These are phyloP conservation scores for Ichneumon xanthorius DNA, from an alignment of 2,888 invertebrate genomes.

Conservation along the genomic window DNA sequence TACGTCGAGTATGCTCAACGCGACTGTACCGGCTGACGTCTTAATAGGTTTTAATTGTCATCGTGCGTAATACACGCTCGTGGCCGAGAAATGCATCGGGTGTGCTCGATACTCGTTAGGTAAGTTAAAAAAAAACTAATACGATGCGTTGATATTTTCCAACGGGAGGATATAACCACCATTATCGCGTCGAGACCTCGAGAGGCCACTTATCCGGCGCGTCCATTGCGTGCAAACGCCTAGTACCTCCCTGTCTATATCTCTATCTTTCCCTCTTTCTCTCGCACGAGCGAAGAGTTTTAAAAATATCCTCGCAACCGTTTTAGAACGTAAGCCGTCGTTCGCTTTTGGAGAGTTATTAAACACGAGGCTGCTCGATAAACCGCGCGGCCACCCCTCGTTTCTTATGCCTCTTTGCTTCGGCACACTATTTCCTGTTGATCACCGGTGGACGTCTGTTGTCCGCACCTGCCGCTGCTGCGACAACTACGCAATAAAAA, in stretches of 20 bases:
- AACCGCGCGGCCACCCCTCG: constrained; percentile 8
- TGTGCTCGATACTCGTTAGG: neutral
- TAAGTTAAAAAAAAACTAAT: constrained; percentile 1
- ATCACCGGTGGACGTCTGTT: constrained; percentile 15
- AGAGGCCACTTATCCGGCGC: constrained; percentile 58
- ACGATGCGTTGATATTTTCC: constrained; percentile 35
- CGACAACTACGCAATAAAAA: neutral
- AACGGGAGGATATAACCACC: constrained; percentile 42
- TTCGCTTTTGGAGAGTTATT: constrained; percentile 56
- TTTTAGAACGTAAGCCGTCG: constrained; percentile 55
- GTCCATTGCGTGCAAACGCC: constrained; percentile 59
- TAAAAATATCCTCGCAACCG: constrained; percentile 63
- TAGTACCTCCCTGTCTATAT: constrained; percentile 31
- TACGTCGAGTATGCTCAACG: neutral
- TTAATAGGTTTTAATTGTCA: constrained; percentile 80
- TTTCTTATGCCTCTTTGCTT: neutral
- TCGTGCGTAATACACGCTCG: constrained; percentile 23
- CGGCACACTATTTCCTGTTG: constrained; percentile 23
- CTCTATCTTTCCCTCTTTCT: neutral
- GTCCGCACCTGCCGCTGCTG: constrained; percentile 24
- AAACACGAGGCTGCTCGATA: constrained; percentile 48
- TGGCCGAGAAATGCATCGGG: neutral
- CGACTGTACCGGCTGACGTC: constrained; percentile 68
- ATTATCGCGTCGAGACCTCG: constrained; percentile 59
- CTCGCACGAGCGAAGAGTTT: constrained; percentile 41